Evolutionary conservation across 2,113 vertebrate genomes (phyloP).

Genomic region (Falco punctatus): DNA sequence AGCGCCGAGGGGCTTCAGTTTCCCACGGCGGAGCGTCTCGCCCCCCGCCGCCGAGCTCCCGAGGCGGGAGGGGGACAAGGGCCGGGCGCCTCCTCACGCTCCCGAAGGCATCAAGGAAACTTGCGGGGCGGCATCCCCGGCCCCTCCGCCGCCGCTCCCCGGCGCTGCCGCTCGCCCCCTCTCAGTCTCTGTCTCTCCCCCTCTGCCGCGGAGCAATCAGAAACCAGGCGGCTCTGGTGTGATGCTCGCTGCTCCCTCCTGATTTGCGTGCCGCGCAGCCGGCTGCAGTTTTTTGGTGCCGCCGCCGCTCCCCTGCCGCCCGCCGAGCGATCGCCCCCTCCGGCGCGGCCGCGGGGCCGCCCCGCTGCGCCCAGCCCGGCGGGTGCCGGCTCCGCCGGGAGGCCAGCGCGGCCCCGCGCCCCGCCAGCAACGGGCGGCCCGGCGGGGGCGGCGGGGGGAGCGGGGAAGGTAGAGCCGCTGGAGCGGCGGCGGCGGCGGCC

Average conservation of each 20-base stretch:
- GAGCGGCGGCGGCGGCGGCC: neutral
- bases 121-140: neutral
- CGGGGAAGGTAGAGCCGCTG: neutral
- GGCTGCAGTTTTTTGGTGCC: neutral
- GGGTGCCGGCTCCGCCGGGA: neutral
- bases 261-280: neutral
- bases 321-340: neutral
- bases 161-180: neutral
- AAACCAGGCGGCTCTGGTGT: neutral
- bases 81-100: neutral
- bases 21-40: neutral
- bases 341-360: neutral
- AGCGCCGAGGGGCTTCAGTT: neutral
- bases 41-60: neutral
- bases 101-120: neutral
- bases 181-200: neutral
- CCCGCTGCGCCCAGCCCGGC: neutral
- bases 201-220: constrained; percentile 8
- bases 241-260: neutral
- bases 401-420: neutral
- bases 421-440: neutral
- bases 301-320: neutral
- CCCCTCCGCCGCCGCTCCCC: neutral
- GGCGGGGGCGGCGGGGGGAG: neutral
- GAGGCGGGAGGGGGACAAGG: neutral